These are phyloP conservation scores for Dione juno DNA, from an alignment of 2,888 invertebrate genomes.

Conservation along the genomic window DNA sequence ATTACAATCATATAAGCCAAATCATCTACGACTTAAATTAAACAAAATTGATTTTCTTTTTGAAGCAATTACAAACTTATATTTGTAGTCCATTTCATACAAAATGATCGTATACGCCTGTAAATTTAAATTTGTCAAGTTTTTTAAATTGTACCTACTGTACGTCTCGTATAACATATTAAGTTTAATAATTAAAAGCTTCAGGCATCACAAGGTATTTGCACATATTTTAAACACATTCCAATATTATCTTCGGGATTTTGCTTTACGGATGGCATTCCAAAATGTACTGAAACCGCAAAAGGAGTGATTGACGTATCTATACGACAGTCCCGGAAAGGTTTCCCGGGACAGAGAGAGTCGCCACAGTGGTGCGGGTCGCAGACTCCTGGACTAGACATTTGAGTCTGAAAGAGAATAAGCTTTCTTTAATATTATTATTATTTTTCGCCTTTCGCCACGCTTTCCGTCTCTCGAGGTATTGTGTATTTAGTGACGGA, in stretches of 20 bases:
- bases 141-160: no score
- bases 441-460: no score
- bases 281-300: constrained; percentile 90
- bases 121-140: no score
- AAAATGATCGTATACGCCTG: no score
- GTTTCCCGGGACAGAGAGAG: constrained; percentile 85
- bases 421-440: no score
- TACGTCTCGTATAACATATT: no score
- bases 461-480: no score
- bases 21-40: no score
- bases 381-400: constrained; percentile 85
- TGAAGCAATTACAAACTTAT: no score
- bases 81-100: no score
- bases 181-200: not conserved
- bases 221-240: constrained; percentile 89
- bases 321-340: constrained; percentile 82
- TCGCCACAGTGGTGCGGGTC: constrained; percentile 91
- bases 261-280: constrained; percentile 85
- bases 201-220: constrained; percentile 84
- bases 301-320: constrained; percentile 91
- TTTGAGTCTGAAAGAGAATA: constrained; percentile 77
- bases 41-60: no score
- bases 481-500: constrained; percentile 5
- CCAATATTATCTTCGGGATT: constrained; percentile 92
- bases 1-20: no score